Evolutionary conservation across 2,888 invertebrate genomes (phyloP), one percentile per base, ranked within the genome.

Genomic region (Villa cingulata): DNA sequence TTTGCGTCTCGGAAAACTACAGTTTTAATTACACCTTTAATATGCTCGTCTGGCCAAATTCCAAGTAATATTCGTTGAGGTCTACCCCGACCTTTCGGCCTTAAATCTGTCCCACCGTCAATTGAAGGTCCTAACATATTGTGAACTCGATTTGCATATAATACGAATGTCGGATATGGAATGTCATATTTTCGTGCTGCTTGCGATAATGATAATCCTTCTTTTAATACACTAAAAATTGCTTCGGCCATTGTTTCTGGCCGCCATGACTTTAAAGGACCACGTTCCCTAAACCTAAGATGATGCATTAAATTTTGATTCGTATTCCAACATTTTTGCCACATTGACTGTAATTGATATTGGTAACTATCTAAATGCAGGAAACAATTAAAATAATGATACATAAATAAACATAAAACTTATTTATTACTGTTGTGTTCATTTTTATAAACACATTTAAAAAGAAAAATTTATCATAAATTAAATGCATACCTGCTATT

Each of bases 261-360:
- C 45, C 90, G 75, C 91, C 91, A 91, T 47, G 90, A 90, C 68
- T 91, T 91, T 51, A 91, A 74, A 0, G 91, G 91, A 3, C 91
- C 91, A 49, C 91, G 80, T 71, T 91, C 91, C 42, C 91, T 82
- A 75, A 91, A 90, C 58, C 90, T 80, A 63, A 91, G 72, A 67
- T 90, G 88, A 72, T 90, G 90, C 57, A 90, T 87, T 62, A 90
- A 75, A 61, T 85, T 86, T 70, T 90, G 90, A 70, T 88, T 89
- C 57, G 88, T 89, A 70, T 86, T 90, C 90, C 90, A 91, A 70
- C 90, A 90, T 70, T 90, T 91, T 71, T 91, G 90, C 91, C 91
- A 91, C 83, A 90, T 87, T 49, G 87, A 88, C 71, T 91, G 91
- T 67, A 91, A 74, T 71, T 91, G 90, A 71, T 90, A 90, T 71